Percentiles rank a stretch among this genome's conserved stretches.
Conservation (phyloP, 2,113 vertebrate genomes). For the Carassius gibelio region DNA sequence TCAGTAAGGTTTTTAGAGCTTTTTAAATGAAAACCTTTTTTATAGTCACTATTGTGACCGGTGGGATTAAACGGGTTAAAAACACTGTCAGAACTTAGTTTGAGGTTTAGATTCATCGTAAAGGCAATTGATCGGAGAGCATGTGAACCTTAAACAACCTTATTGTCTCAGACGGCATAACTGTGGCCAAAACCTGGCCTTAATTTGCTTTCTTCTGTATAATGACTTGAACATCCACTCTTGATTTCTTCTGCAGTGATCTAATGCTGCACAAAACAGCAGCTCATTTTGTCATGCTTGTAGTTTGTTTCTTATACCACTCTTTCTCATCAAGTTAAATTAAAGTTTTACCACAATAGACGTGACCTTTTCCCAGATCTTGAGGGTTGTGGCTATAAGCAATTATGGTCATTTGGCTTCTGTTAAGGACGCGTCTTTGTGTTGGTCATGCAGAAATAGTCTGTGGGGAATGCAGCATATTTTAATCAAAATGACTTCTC, state of each 20-base stretch:
- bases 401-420: slow-evolving; percentile 50
- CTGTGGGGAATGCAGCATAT: slow-evolving; percentile 32
- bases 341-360: slow-evolving; percentile 51
- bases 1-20: too few relatives aligned
- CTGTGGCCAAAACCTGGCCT: slow-evolving; percentile 3
- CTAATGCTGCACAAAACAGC: slow-evolving; percentile 3
- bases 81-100: neutral
- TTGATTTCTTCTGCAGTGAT: slow-evolving; percentile 11
- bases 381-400: slow-evolving; percentile 53
- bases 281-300: slow-evolving; percentile 42
- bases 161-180: neutral
- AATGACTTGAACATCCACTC: neutral
- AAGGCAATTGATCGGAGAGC: neutral
- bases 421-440: slow-evolving; percentile 47
- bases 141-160: neutral
- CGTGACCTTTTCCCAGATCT: slow-evolving; percentile 55
- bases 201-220: neutral
- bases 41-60: too few relatives aligned
- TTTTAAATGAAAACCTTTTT: too few relatives aligned
- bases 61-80: too few relatives aligned
- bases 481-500: slow-evolving; percentile 22
- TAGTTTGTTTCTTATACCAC: slow-evolving; percentile 36
- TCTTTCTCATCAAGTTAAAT: slow-evolving; percentile 53
- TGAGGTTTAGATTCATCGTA: neutral
- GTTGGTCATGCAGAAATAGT: slow-evolving; percentile 42